phyloP scores from a whole-genome alignment of 2,113 vertebrate species.

The Lamprotornis superbus region DNA sequence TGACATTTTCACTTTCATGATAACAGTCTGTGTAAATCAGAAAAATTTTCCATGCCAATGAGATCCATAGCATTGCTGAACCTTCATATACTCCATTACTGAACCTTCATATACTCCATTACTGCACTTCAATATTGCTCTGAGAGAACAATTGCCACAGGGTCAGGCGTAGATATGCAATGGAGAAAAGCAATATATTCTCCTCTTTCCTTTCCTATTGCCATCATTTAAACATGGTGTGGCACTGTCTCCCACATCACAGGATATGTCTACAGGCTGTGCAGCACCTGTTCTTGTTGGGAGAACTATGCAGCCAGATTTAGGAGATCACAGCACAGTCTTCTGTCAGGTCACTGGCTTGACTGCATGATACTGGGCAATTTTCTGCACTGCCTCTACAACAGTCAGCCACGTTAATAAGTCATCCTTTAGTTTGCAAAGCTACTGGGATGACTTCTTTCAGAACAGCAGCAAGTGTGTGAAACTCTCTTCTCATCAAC shows the following conservation, averaged over 20 bases:
- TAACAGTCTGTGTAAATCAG: neutral
- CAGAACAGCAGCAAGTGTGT: neutral
- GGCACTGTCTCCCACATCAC: neutral
- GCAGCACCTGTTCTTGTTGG: neutral
- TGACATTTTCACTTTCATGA: neutral
- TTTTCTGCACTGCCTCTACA: neutral
- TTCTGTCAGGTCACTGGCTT: neutral
- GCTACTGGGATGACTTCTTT: neutral
- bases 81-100: neutral
- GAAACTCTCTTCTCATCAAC: neutral
- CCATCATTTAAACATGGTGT: neutral
- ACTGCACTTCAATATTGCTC: neutral
- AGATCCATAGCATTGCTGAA: neutral
- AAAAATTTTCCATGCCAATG: neutral
- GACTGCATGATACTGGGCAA: neutral
- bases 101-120: neutral
- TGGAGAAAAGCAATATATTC: neutral
- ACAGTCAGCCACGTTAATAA: neutral
- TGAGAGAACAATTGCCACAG: neutral
- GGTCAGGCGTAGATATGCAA: neutral
- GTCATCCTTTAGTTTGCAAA: neutral
- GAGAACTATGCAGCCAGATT: neutral
- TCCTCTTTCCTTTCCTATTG: neutral
- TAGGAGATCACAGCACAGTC: neutral
- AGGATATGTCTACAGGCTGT: neutral